Evolutionary conservation across 2,797 vertebrate species (phyloP), one percentile per base, ranked within the genome.

Genomic region (Cottoperca gobio): DNA sequence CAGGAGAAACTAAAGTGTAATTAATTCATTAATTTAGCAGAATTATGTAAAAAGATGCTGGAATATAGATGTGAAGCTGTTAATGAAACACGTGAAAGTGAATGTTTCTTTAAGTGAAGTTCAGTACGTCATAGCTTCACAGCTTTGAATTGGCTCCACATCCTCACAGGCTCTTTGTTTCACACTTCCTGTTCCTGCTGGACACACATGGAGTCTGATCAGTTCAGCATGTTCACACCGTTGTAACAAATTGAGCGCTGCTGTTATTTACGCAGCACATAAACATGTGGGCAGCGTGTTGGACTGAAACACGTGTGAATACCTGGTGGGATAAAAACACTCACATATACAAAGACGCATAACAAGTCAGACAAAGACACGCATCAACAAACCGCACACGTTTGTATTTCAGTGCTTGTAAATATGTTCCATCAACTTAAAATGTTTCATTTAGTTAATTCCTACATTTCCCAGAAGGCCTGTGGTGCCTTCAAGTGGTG

Each of bases 391-490:
- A 11, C 14, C 50, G 50, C 52, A 58, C 64, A 65, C 19, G 2
- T 62, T 50, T 77, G 55, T 58, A 28, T n/a, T 31, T 19, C 33
- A 24, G 0, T 62, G 64, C 39, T 65, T 73, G 54, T 74, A 75
- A 78, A 76, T 75, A 75, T 39, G 4, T 55, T 76, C 71, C 42
- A 12, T 67, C 73, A 70, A 21, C 35, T 23, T n/a, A 4, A n/a
- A n/a, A n/a, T 48, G 59, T 39, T 72, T 57, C 13, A 24, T 28
- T 53, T 63, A 16, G 17, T 26, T 17, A 6, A 43, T 37, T 52
- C 64, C 54, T 82, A 40, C 55, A 65, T 76, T 76, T 76, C 72
- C 59, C 75, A 78, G 45, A 43, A 70, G 59, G 9, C 28, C 10
- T 28, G 50, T 7, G 49, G 7, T 14, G n/a, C 33, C 54, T 70